phyloP scores from a whole-genome alignment of 1,140 invertebrate genomes.

The Saccostrea echinata region DNA sequence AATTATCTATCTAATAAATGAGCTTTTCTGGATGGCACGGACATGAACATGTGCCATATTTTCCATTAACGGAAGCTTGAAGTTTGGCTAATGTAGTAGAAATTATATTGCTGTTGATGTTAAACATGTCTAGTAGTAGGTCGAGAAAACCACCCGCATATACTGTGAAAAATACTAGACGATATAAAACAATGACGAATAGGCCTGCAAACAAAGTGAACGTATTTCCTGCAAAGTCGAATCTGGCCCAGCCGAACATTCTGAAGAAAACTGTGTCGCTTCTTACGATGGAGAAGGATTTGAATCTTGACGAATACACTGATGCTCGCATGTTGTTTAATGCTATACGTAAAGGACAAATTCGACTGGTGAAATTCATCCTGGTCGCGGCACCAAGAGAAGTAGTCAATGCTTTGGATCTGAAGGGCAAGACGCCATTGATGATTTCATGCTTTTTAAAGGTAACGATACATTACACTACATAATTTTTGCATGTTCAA shows the following conservation, averaged over 20 bases:
- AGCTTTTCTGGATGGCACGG: neutral
- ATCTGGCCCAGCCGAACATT: neutral
- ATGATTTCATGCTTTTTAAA: constrained; percentile 69
- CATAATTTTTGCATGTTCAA: neutral
- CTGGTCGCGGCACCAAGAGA: constrained; percentile 67
- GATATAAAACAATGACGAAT: neutral
- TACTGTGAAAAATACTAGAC: neutral
- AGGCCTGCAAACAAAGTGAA: neutral
- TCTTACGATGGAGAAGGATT: constrained; percentile 15
- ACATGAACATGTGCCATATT: neutral
- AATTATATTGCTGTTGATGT: neutral
- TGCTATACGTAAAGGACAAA: constrained; percentile 69
- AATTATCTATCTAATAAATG: neutral
- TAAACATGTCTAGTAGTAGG: neutral
- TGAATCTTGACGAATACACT: constrained; percentile 49
- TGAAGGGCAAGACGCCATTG: constrained; percentile 70
- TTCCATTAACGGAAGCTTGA: neutral
- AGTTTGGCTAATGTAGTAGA: neutral
- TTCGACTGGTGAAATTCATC: constrained; percentile 71
- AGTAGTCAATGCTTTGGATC: constrained; percentile 66
- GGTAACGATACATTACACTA: constrained; percentile 53
- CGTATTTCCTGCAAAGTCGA: neutral
- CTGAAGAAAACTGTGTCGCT: neutral
- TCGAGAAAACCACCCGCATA: neutral
- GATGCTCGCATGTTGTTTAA: constrained; percentile 69